Percentiles rank a stretch among this genome's conserved stretches.
phyloP scores from a whole-genome alignment of 2,797 vertebrate genomes.

The Todus mexicanus region DNA sequence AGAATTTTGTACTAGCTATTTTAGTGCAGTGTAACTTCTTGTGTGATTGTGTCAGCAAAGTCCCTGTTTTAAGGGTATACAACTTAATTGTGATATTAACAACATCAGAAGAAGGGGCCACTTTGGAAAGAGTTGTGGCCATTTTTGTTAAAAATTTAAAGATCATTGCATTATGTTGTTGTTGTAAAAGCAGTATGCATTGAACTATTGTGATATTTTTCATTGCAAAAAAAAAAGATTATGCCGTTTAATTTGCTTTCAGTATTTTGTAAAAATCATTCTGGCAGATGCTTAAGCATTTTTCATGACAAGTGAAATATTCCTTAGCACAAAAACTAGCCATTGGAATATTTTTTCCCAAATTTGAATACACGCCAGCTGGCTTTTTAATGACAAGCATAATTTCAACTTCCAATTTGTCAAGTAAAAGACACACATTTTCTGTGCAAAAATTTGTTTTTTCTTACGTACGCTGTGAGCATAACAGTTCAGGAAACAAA shows the following conservation, averaged over 20 bases:
- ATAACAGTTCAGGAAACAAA: not conserved
- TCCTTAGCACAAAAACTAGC: not conserved
- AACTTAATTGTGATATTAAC: not conserved
- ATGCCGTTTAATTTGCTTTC: not conserved
- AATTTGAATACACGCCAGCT: not conserved
- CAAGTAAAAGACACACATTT: not conserved
- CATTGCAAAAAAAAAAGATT: not conserved
- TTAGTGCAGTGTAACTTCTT: not conserved
- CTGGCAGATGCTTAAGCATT: not conserved
- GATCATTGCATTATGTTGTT: not conserved
- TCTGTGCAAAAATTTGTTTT: not conserved
- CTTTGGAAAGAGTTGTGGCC: not conserved
- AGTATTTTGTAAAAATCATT: not conserved
- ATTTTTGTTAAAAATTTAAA: not conserved
- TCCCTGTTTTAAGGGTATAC: not conserved
- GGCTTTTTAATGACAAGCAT: not conserved
- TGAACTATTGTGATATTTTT: not conserved
- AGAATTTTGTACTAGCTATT: not conserved
- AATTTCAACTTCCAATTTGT: not conserved
- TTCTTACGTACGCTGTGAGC: not conserved
- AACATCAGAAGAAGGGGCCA: not conserved
- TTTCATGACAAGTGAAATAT: not conserved
- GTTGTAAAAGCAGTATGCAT: not conserved
- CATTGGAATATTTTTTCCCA: not conserved
- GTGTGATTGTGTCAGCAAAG: not conserved